phyloP scores from a whole-genome alignment of 1,140 invertebrate species.

The Linepithema humile region DNA sequence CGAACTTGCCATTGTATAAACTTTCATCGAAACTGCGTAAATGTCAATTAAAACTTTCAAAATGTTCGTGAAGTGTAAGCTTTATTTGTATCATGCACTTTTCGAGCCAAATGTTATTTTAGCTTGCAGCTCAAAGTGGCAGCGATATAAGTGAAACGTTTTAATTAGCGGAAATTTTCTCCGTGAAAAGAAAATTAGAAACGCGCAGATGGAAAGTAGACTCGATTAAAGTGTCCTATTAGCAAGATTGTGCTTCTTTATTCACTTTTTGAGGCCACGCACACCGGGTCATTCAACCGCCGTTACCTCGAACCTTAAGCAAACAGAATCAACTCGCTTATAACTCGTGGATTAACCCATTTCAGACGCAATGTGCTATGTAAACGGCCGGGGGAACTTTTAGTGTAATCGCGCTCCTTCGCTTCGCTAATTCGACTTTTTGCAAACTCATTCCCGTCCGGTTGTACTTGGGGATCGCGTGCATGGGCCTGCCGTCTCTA shows the following conservation, averaged over 20 bases:
- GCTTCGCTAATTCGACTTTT: slow-evolving; percentile 4
- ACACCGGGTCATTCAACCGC: slow-evolving; percentile 5
- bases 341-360: slow-evolving; percentile 17
- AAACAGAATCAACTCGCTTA: slow-evolving; percentile 26
- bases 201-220: slow-evolving; percentile 29
- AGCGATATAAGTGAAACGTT: no score
- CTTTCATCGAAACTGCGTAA: background rate
- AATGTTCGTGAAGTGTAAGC: background rate
- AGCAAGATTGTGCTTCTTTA: slow-evolving; percentile 58
- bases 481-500: background rate
- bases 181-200: slow-evolving; percentile 27
- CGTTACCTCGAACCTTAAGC: slow-evolving; percentile 17
- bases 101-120: background rate
- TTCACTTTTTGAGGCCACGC: slow-evolving; percentile 48
- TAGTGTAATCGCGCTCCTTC: background rate
- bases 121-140: background rate
- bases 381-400: slow-evolving; percentile 9
- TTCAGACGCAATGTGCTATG: background rate
- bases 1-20: background rate
- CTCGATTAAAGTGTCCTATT: slow-evolving; percentile 5
- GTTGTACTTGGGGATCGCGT: slow-evolving; percentile 19
- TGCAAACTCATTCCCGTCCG: background rate
- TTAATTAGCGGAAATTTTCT: slow-evolving; percentile 62
- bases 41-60: background rate
- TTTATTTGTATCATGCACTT: background rate